phyloP scores from a whole-genome alignment of 2,888 invertebrate genomes.

The Philereme transversata region DNA sequence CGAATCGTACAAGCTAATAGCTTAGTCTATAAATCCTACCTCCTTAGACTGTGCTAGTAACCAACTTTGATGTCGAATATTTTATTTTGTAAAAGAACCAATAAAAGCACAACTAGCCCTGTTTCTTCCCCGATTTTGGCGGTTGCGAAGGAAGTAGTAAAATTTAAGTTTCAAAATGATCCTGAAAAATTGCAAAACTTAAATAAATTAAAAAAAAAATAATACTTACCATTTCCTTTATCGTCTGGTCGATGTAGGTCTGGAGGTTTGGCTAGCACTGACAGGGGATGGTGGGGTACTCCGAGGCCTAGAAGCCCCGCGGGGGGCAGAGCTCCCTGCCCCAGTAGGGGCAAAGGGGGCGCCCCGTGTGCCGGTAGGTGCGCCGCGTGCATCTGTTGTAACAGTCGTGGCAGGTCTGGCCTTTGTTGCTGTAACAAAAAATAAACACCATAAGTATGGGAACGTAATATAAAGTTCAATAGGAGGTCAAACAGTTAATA shows the following conservation, averaged over 20 bases:
- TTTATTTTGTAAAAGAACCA: no score
- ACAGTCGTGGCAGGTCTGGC: constrained; percentile 90
- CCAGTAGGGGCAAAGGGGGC: constrained; percentile 86
- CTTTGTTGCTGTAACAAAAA: constrained; percentile 89
- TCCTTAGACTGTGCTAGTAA: no score
- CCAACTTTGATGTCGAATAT: no score
- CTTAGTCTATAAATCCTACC: no score
- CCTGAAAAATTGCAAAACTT: not conserved
- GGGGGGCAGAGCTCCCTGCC: constrained; percentile 77
- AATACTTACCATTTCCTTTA: constrained; percentile 88
- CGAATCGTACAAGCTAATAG: no score
- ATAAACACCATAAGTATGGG: constrained; percentile 5
- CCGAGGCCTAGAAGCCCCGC: constrained; percentile 87
- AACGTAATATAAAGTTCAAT: no score
- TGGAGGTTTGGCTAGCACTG: constrained; percentile 90
- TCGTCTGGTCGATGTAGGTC: constrained; percentile 90
- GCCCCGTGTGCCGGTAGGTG: constrained; percentile 90
- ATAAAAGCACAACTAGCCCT: no score
- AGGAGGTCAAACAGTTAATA: no score
- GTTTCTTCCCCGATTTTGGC: no score
- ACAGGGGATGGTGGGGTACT: constrained; percentile 89
- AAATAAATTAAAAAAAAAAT: not conserved
- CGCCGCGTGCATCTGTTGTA: constrained; percentile 97
- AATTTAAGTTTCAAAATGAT: no score
- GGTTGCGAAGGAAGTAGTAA: no score